These are phyloP conservation scores for Cheilosia urbana DNA, from an alignment of 2,888 invertebrate genomes.

Conservation along the genomic window DNA sequence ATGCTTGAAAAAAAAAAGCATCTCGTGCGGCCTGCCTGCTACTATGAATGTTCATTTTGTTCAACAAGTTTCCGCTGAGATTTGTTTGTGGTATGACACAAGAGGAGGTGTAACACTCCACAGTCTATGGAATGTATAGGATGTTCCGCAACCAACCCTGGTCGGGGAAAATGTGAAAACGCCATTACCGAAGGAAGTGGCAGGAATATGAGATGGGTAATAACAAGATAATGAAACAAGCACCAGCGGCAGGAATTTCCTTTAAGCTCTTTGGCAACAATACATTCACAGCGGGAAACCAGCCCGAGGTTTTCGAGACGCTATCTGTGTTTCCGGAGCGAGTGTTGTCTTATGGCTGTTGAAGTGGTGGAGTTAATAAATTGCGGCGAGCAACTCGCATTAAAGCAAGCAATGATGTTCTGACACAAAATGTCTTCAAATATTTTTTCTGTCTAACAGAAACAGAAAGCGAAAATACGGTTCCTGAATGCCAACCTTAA, in stretches of 20 bases:
- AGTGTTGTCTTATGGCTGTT: neutral
- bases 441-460: neutral
- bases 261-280: neutral
- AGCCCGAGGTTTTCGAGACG: neutral
- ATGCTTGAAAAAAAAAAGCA: neutral
- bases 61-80: constrained; percentile 53
- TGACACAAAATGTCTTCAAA: neutral
- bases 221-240: constrained; percentile 66
- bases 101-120: neutral
- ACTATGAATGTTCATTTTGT: constrained; percentile 12
- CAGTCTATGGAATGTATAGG: neutral
- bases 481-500: no score
- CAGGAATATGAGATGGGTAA: constrained; percentile 55
- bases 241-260: constrained; percentile 11
- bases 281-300: neutral
- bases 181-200: constrained; percentile 61
- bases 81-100: constrained; percentile 10
- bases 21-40: neutral
- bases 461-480: neutral
- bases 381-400: neutral
- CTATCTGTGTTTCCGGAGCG: neutral
- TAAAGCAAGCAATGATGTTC: neutral
- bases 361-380: neutral
- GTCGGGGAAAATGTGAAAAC: constrained; percentile 58
- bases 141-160: neutral